These are phyloP conservation scores for Anguilla anguilla DNA, from an alignment of 2,797 vertebrate genomes.

Conservation along the genomic window DNA sequence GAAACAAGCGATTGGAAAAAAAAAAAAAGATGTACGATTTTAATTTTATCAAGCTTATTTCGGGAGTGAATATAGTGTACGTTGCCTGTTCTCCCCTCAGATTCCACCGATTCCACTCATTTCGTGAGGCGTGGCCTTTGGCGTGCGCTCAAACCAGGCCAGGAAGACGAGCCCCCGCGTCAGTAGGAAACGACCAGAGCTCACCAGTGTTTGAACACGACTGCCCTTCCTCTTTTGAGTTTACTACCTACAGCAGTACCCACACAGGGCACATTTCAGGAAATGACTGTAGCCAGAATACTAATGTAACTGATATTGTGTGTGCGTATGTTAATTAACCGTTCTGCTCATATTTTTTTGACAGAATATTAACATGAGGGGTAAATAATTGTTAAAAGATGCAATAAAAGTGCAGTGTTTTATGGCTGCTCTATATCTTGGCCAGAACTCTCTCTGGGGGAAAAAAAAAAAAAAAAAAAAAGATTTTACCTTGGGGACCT, in stretches of 20 bases:
- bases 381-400: no score
- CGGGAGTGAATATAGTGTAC: neutral
- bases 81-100: neutral
- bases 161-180: no score
- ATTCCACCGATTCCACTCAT: neutral
- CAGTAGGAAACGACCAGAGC: no score
- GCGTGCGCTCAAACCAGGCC: no score
- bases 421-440: neutral
- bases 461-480: neutral
- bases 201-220: no score
- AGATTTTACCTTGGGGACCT: neutral
- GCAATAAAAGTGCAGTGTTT: neutral
- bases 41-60: neutral
- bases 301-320: neutral
- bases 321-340: no score
- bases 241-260: neutral
- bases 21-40: neutral
- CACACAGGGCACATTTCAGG: neutral
- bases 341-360: no score
- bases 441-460: neutral
- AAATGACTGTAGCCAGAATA: neutral
- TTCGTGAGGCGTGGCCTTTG: no score
- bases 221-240: no score
- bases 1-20: neutral
- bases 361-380: no score